These are phyloP conservation scores for Nebria ingens DNA, from an alignment of 1,140 invertebrate genomes.

Conservation along the genomic window DNA sequence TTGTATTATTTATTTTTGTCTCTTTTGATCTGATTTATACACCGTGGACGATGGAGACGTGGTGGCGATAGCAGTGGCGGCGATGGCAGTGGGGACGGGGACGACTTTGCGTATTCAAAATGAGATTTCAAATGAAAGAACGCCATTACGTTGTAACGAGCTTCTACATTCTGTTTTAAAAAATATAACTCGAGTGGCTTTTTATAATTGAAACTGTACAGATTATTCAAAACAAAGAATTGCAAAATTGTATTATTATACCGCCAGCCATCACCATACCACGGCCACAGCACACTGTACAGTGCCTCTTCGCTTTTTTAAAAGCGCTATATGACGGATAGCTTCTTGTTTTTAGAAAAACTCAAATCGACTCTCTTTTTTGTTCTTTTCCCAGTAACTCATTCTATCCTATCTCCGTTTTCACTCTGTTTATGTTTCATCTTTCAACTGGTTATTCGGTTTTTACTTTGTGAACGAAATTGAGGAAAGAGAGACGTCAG, in stretches of 20 bases:
- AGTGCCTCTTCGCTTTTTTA: too few species aligned
- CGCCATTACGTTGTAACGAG: not conserved
- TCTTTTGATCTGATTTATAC: slow-evolving; percentile 7
- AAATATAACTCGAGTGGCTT: not conserved
- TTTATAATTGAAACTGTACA: not conserved
- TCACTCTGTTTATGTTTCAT: not conserved
- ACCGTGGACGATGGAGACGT: too few species aligned
- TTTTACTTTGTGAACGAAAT: too few species aligned
- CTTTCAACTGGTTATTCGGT: too few species aligned
- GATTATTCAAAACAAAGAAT: slow-evolving; percentile 7
- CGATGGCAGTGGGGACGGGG: too few species aligned
- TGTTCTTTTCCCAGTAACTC: not conserved
- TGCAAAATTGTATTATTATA: slow-evolving; percentile 4
- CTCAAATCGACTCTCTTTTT: not conserved
- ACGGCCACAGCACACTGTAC: too few species aligned
- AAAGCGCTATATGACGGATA: not conserved
- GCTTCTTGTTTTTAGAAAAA: not conserved
- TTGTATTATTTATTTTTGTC: slow-evolving; percentile 6
- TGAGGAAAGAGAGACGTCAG: too few species aligned
- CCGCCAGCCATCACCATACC: too few species aligned
- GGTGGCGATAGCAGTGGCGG: too few species aligned
- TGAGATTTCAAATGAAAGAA: slow-evolving; percentile 1
- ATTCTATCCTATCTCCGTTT: too few species aligned
- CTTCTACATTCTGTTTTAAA: not conserved
- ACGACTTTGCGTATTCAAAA: too few species aligned